Conservation (phyloP, 2,797 vertebrate genomes). For the Lagocephalus sceleratus region DNA sequence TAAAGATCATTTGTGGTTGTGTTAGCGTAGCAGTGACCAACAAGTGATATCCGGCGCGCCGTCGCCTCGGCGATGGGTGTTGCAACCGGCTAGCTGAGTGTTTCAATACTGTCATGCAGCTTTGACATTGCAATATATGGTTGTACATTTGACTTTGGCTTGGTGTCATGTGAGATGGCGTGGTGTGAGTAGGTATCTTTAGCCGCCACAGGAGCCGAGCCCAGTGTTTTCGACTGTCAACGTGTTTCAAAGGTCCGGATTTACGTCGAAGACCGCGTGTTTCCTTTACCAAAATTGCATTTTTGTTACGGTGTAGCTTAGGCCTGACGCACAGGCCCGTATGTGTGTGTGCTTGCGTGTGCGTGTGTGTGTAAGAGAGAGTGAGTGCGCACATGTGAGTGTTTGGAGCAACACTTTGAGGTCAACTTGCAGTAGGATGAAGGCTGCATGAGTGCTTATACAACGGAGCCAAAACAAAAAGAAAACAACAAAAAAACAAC, state of each 20-base stretch:
- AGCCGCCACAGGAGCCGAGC: slow-evolving; percentile 27
- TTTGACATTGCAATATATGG: slow-evolving; percentile 75
- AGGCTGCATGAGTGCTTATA: slow-evolving; percentile 58
- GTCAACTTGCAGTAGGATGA: slow-evolving; percentile 32
- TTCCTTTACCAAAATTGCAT: slow-evolving; percentile 58
- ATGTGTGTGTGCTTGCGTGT: slow-evolving; percentile 37
- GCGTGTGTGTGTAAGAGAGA: slow-evolving; percentile 32
- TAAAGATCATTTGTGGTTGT: slow-evolving; percentile 71
- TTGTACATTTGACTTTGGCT: slow-evolving; percentile 59
- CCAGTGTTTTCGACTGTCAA: slow-evolving; percentile 27
- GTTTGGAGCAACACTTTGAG: slow-evolving; percentile 26
- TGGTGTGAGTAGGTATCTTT: slow-evolving; percentile 51
- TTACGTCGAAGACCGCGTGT: slow-evolving; percentile 41
- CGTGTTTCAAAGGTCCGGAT: slow-evolving; percentile 33
- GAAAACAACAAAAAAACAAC: too few relatives aligned
- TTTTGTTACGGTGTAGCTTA: slow-evolving; percentile 60
- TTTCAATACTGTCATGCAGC: slow-evolving; percentile 67
- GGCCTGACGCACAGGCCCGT: slow-evolving; percentile 42
- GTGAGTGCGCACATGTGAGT: slow-evolving; percentile 29
- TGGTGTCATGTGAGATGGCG: slow-evolving; percentile 54
- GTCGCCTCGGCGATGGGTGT: slow-evolving; percentile 5
- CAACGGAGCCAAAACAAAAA: slow-evolving; percentile 64
- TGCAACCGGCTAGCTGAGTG: slow-evolving; percentile 52
- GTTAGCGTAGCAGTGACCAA: slow-evolving; percentile 70
- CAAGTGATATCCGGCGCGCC: slow-evolving; percentile 49